Evolutionary conservation across 2,113 vertebrate species (phyloP).

Genomic region (Silurus asotus): DNA sequence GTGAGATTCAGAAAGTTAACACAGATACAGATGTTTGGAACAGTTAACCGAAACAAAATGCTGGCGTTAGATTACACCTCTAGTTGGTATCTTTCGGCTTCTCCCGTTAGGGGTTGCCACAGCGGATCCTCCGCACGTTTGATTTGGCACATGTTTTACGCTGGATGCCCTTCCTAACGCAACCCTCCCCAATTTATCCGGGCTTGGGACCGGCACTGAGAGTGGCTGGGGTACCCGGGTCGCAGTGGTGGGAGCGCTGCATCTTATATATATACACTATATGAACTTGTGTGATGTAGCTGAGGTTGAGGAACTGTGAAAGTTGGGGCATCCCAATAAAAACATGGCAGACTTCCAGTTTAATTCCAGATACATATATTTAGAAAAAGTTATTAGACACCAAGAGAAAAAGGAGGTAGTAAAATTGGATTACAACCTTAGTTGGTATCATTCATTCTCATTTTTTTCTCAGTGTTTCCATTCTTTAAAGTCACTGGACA

Average conservation of each 20-base stretch:
- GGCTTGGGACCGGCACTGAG: too few species aligned
- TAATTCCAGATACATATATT: neutral
- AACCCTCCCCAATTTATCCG: too few species aligned
- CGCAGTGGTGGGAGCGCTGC: too few species aligned
- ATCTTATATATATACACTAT: too few species aligned
- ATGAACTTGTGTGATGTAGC: too few species aligned
- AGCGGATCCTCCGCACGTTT: too few species aligned
- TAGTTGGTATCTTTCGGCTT: too few species aligned
- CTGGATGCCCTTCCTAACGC: too few species aligned
- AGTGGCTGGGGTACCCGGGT: too few species aligned
- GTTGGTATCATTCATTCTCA: neutral
- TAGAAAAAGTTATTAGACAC: neutral
- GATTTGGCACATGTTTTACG: too few species aligned
- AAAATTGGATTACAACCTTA: neutral
- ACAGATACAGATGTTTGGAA: neutral
- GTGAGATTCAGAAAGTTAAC: neutral
- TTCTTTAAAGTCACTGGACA: constrained; percentile 1
- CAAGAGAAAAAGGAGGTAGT: neutral
- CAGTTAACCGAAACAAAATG: neutral
- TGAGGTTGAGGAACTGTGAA: too few species aligned
- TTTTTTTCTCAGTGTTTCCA: neutral
- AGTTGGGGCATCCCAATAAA: neutral
- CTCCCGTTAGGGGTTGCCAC: too few species aligned
- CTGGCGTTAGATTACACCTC: neutral
- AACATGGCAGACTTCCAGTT: neutral